phyloP scores from a whole-genome alignment of 2,113 vertebrate genomes.

The Lophochroa leadbeateri region DNA sequence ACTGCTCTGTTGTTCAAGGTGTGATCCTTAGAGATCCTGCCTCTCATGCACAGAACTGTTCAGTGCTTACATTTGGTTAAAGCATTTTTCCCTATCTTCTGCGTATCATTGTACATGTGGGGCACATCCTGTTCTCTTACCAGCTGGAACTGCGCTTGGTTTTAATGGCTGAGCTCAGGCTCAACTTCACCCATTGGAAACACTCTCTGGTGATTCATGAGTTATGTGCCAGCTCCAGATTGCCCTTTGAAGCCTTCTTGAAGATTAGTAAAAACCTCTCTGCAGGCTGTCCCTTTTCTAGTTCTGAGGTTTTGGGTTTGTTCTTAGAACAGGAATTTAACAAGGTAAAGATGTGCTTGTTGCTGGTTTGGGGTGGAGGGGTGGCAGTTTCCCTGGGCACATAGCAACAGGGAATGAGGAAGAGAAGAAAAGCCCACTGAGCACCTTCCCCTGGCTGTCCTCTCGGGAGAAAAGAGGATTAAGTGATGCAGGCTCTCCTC shows the following conservation, averaged over 20 bases:
- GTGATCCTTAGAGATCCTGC: not conserved
- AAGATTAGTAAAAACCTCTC: not conserved
- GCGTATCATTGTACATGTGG: not conserved
- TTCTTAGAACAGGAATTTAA: not conserved
- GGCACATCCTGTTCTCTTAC: not conserved
- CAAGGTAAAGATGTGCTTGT: not conserved
- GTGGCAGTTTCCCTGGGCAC: not conserved
- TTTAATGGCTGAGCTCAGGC: not conserved
- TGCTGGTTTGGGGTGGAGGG: not conserved
- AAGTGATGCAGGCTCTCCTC: not conserved
- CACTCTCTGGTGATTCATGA: not conserved
- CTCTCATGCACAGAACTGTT: not conserved
- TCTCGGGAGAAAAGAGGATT: not conserved
- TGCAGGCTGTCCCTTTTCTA: not conserved
- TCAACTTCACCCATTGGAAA: not conserved
- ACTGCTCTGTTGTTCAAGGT: not conserved
- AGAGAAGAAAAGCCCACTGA: not conserved
- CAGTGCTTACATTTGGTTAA: not conserved
- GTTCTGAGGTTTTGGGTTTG: not conserved
- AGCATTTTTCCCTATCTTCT: not conserved
- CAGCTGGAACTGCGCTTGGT: not conserved
- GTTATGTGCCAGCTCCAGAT: not conserved
- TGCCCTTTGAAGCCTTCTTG: not conserved
- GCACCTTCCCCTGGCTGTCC: not conserved
- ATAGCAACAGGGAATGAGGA: not conserved